Percentiles rank a stretch among this genome's conserved stretches.
Evolutionary conservation across 2,113 vertebrate genomes (phyloP).

Genomic region (Triplophysa tibetana): DNA sequence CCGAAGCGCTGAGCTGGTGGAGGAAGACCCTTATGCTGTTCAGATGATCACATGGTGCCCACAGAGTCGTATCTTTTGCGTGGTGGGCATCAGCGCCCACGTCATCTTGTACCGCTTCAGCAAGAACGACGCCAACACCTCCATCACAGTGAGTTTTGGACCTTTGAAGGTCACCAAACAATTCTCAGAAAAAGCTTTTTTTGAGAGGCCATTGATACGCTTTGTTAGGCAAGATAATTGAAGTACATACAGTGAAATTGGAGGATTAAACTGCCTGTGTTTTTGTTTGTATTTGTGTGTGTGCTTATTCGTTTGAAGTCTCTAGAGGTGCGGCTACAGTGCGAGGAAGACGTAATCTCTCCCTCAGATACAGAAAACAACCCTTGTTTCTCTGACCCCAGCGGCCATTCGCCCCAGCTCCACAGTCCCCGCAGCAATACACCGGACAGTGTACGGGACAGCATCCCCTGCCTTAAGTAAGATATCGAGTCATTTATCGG

Average conservation of each 20-base stretch:
- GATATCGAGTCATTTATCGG: constrained; percentile 35
- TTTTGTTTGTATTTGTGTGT: constrained; percentile 30
- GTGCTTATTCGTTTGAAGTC: constrained; percentile 70
- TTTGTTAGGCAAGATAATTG: background rate
- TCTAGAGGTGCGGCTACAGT: constrained; percentile 89
- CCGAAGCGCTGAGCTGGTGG: constrained; percentile 83
- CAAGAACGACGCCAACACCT: constrained; percentile 89
- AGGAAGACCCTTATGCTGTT: constrained; percentile 94
- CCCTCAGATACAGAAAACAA: constrained; percentile 88
- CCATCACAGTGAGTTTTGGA: constrained; percentile 85
- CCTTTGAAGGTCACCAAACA: background rate
- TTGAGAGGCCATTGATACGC: background rate
- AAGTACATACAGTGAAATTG: background rate
- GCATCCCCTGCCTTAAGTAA: constrained; percentile 89
- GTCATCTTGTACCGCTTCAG: constrained; percentile 94
- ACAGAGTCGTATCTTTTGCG: constrained; percentile 93
- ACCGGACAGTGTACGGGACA: constrained; percentile 85
- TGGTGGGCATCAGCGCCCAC: constrained; percentile 92
- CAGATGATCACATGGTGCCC: constrained; percentile 98
- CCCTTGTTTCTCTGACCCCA: constrained; percentile 82
- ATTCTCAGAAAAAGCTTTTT: background rate
- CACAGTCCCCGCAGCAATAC: constrained; percentile 83
- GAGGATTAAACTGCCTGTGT: background rate
- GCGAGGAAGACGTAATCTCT: constrained; percentile 91
- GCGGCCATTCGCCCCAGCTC: constrained; percentile 83